Evolutionary conservation across 2,113 vertebrate genomes (phyloP).

Genomic region (Bubo bubo): DNA sequence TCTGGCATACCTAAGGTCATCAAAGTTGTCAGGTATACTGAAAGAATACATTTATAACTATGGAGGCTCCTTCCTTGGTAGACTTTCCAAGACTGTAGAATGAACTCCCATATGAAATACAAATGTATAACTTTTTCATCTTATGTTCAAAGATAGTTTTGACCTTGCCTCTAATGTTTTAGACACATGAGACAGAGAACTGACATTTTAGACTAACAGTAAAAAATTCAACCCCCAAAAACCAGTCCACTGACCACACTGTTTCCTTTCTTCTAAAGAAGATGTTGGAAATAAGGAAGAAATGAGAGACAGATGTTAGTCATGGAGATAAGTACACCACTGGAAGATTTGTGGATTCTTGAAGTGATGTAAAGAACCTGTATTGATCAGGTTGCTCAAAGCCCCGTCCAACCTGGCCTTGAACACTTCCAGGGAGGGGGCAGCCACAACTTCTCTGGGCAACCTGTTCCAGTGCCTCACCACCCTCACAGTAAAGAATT

Average conservation of each 20-base stretch:
- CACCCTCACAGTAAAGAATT: no score
- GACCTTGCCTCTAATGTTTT: background rate
- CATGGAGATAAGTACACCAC: background rate
- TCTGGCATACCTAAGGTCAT: background rate
- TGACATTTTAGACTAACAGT: background rate
- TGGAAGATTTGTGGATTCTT: background rate
- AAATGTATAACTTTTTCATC: background rate
- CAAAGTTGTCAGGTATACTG: background rate
- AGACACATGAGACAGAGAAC: background rate
- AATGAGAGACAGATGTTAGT: background rate
- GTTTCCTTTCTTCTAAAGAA: background rate
- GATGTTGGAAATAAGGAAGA: background rate
- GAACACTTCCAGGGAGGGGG: no score
- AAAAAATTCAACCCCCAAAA: background rate
- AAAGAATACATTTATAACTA: background rate
- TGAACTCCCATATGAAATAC: background rate
- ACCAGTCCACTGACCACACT: background rate
- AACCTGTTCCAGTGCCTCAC: no score
- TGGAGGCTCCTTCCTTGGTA: background rate
- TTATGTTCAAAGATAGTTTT: background rate
- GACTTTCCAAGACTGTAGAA: background rate
- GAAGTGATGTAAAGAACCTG: background rate
- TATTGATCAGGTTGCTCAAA: background rate
- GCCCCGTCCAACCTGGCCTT: no score
- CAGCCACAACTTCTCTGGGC: no score